A percentile compares a stretch with the other conserved stretches of the same genome.
Conservation (phyloP, 2,888 invertebrate species). For the Bembecia ichneumoniformis region DNA sequence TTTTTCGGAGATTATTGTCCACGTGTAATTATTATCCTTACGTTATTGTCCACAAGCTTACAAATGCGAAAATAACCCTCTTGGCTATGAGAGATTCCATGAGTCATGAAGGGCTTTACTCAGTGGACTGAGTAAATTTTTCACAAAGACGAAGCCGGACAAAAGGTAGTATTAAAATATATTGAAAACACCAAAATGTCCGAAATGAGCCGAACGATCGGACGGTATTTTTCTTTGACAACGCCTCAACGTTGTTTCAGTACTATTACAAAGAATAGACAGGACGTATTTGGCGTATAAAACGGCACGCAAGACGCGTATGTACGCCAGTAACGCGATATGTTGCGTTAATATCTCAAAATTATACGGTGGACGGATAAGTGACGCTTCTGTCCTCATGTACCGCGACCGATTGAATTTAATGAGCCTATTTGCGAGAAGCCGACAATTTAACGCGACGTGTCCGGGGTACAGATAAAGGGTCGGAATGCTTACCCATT, state of each 20-base stretch:
- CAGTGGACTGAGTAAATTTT: too few relatives aligned
- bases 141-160: too few relatives aligned
- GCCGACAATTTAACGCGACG: constrained; percentile 45
- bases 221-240: neutral
- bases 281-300: constrained; percentile 36
- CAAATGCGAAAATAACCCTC: too few relatives aligned
- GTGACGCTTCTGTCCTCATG: constrained; percentile 49
- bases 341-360: constrained; percentile 49
- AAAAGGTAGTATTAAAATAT: too few relatives aligned
- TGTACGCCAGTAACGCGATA: neutral
- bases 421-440: constrained; percentile 54
- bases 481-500: neutral
- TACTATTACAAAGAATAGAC: constrained; percentile 13
- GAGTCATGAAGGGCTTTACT: too few relatives aligned
- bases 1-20: too few relatives aligned
- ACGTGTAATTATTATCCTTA: too few relatives aligned
- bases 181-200: too few relatives aligned
- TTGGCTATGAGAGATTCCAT: too few relatives aligned
- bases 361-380: constrained; percentile 48
- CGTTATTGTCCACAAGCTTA: too few relatives aligned
- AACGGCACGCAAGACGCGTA: constrained; percentile 18
- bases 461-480: constrained; percentile 33
- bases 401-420: constrained; percentile 52
- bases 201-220: neutral
- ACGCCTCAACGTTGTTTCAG: neutral